Base-by-base conservation (phyloP, 2,113 vertebrate genomes). In the Thymallus thymallus region DNA sequence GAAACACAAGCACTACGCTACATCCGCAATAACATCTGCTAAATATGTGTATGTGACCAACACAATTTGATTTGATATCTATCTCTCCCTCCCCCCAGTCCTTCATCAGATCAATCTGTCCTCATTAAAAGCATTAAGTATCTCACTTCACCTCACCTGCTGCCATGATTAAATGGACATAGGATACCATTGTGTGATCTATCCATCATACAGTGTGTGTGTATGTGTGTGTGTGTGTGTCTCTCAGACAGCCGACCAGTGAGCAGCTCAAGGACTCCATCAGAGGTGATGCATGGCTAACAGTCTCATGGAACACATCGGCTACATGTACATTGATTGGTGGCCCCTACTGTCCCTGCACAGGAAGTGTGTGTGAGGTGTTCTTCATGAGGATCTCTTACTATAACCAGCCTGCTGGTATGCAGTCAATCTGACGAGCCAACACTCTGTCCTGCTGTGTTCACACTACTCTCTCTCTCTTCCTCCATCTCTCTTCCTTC, bases 141-240 rank as follows among this genome's bases (percentile, higher is more conserved):
- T 41, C 70, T 73, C 76, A 80, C 72, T 69, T 75, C 55, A 26
- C 61, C 61, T 29, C 71, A 73, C 77, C 86, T 82, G 84, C 82
- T 80, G 74, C 55, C 73, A 70, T 76, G 72, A 82, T 78, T 84
- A 79, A 79, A 78, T 14, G 7, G 70, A 79, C 77, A 78, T 48
- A 41, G 35, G 35, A 76, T 64, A 14, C 63, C 68, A 60, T 32
- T 23, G 68, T 67, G 65, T 72, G 77, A 72, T 73, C 70, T 66
- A 80, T 82, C 71, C 73, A 79, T 80, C 78, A 77, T 41, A 3
- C 29, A 46, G 30, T 23, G 56, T 26, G 2, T 26, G 26, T 26
- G 26, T 26, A 2, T 26, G 26, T 26, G 30, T 23, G 56, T 46
- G 48, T 48, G 71, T 64, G 32, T 51, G 16, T 29, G 23, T 71